phyloP scores from a whole-genome alignment of 2,888 invertebrate genomes.

The Philereme transversata region DNA sequence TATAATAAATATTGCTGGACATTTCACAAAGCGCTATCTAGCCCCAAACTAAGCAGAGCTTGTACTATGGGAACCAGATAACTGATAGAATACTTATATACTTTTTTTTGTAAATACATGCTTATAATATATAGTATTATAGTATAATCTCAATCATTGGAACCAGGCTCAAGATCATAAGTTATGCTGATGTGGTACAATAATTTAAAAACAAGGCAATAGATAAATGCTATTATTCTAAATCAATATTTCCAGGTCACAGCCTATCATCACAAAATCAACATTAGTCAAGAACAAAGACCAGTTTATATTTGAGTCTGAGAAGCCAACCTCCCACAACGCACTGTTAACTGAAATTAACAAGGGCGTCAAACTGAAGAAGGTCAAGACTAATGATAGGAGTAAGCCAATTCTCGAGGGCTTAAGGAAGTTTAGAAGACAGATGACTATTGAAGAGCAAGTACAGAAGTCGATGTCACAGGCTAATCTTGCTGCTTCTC shows the following conservation, averaged over 20 bases:
- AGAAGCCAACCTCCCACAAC: slow-evolving; percentile 91
- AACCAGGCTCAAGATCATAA: too few species aligned
- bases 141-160: too few species aligned
- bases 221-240: too few species aligned
- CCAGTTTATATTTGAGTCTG: slow-evolving; percentile 95
- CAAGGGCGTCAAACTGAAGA: slow-evolving; percentile 89
- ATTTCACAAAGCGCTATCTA: too few species aligned
- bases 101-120: too few species aligned
- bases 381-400: slow-evolving; percentile 92
- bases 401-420: slow-evolving; percentile 93
- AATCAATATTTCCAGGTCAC: slow-evolving; percentile 75
- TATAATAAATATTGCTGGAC: too few species aligned
- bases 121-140: too few species aligned
- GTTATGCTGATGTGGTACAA: too few species aligned
- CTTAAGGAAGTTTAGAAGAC: slow-evolving; percentile 92
- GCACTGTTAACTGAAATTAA: slow-evolving; percentile 92
- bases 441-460: slow-evolving; percentile 95
- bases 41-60: too few species aligned
- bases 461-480: slow-evolving; percentile 92
- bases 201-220: too few species aligned
- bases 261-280: slow-evolving; percentile 83
- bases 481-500: slow-evolving; percentile 82
- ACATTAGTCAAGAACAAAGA: slow-evolving; percentile 88
- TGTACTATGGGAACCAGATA: too few species aligned
- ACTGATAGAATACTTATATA: too few species aligned